phyloP scores from a whole-genome alignment of 2,113 vertebrate genomes.

The Indicator indicator region DNA sequence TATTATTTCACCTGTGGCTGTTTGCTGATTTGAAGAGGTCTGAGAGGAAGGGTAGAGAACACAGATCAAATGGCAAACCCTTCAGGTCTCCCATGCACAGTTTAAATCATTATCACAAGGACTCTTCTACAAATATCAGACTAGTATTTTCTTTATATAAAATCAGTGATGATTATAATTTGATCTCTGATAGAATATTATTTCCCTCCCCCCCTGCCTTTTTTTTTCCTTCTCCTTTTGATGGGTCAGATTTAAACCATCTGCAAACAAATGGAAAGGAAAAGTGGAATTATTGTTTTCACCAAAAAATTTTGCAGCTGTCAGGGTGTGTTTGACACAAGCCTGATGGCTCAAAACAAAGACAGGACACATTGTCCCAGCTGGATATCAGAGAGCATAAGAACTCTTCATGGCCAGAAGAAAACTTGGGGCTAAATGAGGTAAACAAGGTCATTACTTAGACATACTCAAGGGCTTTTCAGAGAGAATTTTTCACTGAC shows the following conservation, averaged over 20 bases:
- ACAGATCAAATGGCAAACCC: not conserved
- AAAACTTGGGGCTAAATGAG: slow-evolving; percentile 46
- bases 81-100: not conserved
- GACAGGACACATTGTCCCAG: slow-evolving; percentile 57
- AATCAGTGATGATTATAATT: slow-evolving; percentile 55
- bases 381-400: slow-evolving; percentile 36
- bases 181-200: slow-evolving; percentile 47
- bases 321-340: slow-evolving; percentile 76
- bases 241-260: slow-evolving; percentile 81
- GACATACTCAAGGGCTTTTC: not conserved
- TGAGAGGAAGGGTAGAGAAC: slow-evolving; percentile 19
- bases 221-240: not conserved
- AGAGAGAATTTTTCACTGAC: not conserved
- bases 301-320: slow-evolving; percentile 81
- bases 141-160: slow-evolving; percentile 38
- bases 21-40: slow-evolving; percentile 39
- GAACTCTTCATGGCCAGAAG: slow-evolving; percentile 10
- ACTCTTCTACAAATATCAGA: slow-evolving; percentile 30
- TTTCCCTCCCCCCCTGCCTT: not conserved
- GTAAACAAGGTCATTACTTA: slow-evolving; percentile 41
- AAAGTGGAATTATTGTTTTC: slow-evolving; percentile 77
- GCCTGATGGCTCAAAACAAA: slow-evolving; percentile 71
- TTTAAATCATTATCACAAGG: slow-evolving; percentile 18
- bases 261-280: slow-evolving; percentile 79
- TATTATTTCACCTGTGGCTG: slow-evolving; percentile 10